Evolutionary conservation across 2,113 vertebrate genomes (phyloP).

Genomic region (Mirza zaza): DNA sequence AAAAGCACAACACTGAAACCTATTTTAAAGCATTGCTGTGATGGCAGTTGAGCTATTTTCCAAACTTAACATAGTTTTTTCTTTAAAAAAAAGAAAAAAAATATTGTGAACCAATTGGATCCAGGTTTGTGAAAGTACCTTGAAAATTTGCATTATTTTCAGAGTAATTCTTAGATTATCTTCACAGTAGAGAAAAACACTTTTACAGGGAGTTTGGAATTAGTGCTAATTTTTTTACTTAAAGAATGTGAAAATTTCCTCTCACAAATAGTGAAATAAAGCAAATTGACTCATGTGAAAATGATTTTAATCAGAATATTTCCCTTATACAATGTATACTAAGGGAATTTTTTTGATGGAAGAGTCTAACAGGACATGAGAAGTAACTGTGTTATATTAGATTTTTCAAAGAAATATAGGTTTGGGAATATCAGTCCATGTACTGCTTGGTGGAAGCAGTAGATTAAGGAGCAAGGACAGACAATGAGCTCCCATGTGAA

Average conservation of each 20-base stretch:
- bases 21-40: not conserved
- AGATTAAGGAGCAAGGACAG: fast-evolving
- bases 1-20: not conserved
- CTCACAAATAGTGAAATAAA: not conserved
- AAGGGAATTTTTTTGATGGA: not conserved
- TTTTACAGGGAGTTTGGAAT: not conserved
- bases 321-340: not conserved
- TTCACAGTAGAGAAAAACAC: not conserved
- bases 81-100: no score
- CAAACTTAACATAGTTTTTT: not conserved
- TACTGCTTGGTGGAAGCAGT: not conserved
- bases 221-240: not conserved
- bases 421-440: not conserved
- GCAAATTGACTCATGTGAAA: not conserved
- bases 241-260: not conserved
- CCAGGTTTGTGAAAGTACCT: not conserved
- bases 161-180: not conserved
- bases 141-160: not conserved
- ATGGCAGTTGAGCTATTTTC: not conserved
- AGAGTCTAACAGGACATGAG: not conserved
- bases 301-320: not conserved
- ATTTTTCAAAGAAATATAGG: not conserved
- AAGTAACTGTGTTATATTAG: not conserved
- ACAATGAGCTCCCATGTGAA: not conserved
- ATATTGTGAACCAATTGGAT: not conserved